Conservation (phyloP, 2,888 invertebrate species). For the Suillia variegata region DNA sequence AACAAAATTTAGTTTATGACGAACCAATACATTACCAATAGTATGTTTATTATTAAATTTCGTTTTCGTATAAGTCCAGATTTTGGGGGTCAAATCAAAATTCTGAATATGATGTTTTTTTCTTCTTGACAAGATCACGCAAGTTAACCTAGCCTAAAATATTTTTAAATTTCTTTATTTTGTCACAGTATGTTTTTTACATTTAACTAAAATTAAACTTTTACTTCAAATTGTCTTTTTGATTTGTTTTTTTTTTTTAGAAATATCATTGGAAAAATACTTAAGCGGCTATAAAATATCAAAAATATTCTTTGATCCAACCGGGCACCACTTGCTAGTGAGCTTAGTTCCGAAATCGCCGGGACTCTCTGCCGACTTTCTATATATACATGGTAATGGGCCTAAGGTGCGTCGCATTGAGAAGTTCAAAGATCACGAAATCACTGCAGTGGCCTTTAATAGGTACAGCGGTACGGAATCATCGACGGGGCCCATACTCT, state of each 20-base stretch:
- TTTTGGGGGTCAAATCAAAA: not conserved
- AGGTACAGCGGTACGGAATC: constrained; percentile 70
- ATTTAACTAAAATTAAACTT: too few species aligned
- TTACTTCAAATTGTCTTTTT: not conserved
- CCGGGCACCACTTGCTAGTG: constrained; percentile 84
- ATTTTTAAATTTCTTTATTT: too few species aligned
- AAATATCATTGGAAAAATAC: constrained; percentile 56
- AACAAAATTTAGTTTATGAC: too few species aligned
- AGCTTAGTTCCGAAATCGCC: constrained; percentile 66
- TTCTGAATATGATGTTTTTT: too few species aligned
- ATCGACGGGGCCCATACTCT: constrained; percentile 81
- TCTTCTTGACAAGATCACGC: too few species aligned
- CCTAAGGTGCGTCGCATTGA: constrained; percentile 72
- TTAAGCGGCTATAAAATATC: constrained; percentile 53
- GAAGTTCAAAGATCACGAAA: constrained; percentile 69
- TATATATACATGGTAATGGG: constrained; percentile 79
- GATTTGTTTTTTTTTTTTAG: constrained; percentile 31
- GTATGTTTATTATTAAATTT: too few species aligned
- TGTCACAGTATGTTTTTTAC: too few species aligned
- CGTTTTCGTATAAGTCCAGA: not conserved
- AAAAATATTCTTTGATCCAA: constrained; percentile 72
- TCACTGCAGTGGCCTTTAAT: constrained; percentile 93
- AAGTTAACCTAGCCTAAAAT: too few species aligned
- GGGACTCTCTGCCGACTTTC: constrained; percentile 70
- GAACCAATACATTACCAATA: too few species aligned